Conservation (phyloP, 2,888 invertebrate species). For the Cephus runcator region DNA sequence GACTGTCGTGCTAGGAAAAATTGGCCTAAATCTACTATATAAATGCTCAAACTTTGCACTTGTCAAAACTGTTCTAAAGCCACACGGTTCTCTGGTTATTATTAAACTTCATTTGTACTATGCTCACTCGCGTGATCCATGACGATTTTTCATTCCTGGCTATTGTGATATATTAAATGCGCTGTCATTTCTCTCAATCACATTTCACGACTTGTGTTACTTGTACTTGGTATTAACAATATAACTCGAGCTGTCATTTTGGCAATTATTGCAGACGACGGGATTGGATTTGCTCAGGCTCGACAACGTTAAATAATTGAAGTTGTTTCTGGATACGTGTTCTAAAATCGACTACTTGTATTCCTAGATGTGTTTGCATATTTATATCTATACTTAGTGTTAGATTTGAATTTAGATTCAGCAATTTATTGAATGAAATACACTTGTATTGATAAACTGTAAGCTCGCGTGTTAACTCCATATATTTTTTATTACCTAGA, state of each 20-base stretch:
- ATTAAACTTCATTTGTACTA: background rate
- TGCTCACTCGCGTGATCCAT: background rate
- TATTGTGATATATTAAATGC: background rate
- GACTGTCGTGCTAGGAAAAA: background rate
- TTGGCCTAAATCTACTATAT: background rate
- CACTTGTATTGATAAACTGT: background rate
- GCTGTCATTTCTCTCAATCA: background rate
- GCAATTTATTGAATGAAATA: background rate
- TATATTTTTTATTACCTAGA: background rate
- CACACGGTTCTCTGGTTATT: background rate
- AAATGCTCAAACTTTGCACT: background rate
- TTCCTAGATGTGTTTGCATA: too few species aligned
- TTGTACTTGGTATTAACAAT: background rate
- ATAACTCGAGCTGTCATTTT: constrained; percentile 32
- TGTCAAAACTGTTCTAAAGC: background rate
- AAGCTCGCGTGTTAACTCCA: background rate
- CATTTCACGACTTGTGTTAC: background rate
- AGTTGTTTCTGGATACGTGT: background rate
- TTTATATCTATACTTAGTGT: background rate
- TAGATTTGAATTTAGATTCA: background rate
- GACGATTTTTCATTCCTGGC: background rate
- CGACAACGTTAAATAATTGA: constrained; percentile 15
- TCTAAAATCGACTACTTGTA: background rate
- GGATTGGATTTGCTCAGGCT: constrained; percentile 18
- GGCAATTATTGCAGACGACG: constrained; percentile 32